These are phyloP conservation scores for Leucosticte australis DNA, from an alignment of 2,113 vertebrate genomes.

Conservation along the genomic window DNA sequence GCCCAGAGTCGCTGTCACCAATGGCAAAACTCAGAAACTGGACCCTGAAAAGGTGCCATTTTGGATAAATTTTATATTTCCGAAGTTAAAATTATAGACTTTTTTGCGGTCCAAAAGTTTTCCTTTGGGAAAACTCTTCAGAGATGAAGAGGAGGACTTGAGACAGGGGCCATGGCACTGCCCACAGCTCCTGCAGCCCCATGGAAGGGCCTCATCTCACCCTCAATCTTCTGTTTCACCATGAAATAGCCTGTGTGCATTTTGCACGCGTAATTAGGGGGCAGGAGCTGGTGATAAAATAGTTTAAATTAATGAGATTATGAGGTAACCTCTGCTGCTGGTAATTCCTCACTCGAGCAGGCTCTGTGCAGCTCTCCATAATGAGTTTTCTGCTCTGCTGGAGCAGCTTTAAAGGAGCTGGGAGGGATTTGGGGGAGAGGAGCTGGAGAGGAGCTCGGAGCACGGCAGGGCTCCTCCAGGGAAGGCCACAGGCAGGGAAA, in stretches of 20 bases:
- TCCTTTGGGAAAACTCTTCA: background rate
- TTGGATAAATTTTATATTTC: background rate
- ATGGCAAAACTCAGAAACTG: background rate
- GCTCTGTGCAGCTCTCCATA: background rate
- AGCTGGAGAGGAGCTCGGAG: background rate
- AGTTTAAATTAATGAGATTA: slow-evolving; percentile 51
- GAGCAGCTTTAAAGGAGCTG: slow-evolving; percentile 23
- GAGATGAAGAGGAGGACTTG: background rate
- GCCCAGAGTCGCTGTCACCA: accelerated
- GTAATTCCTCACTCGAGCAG: slow-evolving; percentile 28
- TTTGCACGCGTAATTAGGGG: background rate
- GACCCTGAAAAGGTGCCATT: accelerated
- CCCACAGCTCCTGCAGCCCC: background rate
- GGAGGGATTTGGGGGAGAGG: background rate
- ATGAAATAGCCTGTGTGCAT: background rate
- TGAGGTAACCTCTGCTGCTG: slow-evolving; percentile 43
- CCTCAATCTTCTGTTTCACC: background rate
- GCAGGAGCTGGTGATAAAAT: slow-evolving; percentile 45
- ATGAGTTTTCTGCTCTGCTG: slow-evolving; percentile 54
- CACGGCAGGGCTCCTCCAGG: background rate
- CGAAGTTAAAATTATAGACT: background rate
- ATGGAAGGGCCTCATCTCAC: accelerated
- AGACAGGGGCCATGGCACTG: accelerated
- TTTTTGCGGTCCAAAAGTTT: background rate
- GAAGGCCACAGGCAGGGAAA: background rate